phyloP scores from a whole-genome alignment of 2,888 invertebrate genomes.

The Isoperla grammatica region DNA sequence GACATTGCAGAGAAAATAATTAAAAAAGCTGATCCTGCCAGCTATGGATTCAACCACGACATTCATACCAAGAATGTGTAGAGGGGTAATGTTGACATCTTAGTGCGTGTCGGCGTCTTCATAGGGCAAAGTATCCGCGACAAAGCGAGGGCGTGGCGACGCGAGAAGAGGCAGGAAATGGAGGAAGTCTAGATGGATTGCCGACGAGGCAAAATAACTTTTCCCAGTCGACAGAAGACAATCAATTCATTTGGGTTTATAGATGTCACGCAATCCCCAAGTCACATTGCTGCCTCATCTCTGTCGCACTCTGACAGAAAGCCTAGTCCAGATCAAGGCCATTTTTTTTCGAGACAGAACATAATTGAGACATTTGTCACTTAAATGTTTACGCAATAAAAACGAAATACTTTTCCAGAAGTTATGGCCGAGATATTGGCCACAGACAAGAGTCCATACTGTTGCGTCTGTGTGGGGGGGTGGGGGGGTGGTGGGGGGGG shows the following conservation, averaged over 20 bases:
- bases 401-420: background rate
- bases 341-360: background rate
- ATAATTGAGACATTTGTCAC: conserved; percentile 27
- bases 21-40: no score
- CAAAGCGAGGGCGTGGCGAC: conserved; percentile 4
- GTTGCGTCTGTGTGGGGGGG: no score
- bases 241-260: conserved; percentile 25
- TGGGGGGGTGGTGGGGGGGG: no score
- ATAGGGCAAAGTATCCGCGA: no score
- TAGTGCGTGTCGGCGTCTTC: no score
- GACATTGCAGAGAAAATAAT: no score
- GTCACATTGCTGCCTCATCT: background rate
- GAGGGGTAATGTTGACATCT: no score
- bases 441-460: no score
- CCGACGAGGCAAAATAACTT: conserved; percentile 24
- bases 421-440: no score
- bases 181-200: conserved; percentile 24
- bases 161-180: conserved; percentile 1
- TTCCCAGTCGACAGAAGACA: conserved; percentile 13
- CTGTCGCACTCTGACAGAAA: background rate
- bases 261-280: conserved; percentile 2
- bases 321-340: background rate
- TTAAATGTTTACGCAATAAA: conserved; percentile 20
- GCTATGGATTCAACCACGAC: no score
- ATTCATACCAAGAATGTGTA: no score